Base-by-base conservation (phyloP, 2,797 vertebrate species). In the Ceyx erithaca region DNA sequence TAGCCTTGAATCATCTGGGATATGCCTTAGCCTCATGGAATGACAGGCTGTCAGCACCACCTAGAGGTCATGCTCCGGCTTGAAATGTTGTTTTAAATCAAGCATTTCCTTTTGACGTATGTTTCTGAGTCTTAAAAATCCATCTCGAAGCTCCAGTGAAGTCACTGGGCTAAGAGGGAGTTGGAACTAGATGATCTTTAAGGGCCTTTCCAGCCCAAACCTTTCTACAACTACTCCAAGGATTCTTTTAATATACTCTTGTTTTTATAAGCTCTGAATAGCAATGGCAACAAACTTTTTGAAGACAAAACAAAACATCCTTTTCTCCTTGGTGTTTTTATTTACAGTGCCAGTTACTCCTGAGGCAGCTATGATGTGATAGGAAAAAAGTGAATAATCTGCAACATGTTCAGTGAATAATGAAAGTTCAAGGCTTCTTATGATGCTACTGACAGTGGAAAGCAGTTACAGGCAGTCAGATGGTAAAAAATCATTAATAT, bases 1-100 rank as follows among this genome's bases (percentile, higher is more conserved):
- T 5, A 5, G 0, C 7, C 14, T 19, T 66, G 9, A 30, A 14
- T 8, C 13, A 33, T 6, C 16, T 33, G 66, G 16, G 6, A 4
- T 31, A 5, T 19, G 37, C 54, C 22, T 59, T 14, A 17, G 9
- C 16, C 5, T 85, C 5, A 1, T 46, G 90, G 62, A 75, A 4
- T 12, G 41, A 20, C 26, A 17, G 66, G 41, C 9, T 80, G 26
- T 26, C 76, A 95, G 93, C 94, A 91, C 94, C 95, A 95, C 72
- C 95, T 95, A 85, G 89, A 75, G 95, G 94, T 48, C 57, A 3
- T 23, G 13, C 26, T 55, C 10, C 6, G 10, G 37, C 17, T 75
- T 41, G 14, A 33, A 63, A 18, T 10, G 49, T 52, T 31, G 1
- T 5, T 3, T 33, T 4, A 8, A 12, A 10, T 33, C 12, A 1